These are phyloP conservation scores for Acrocephalus arundinaceus DNA, from an alignment of 2,113 vertebrate genomes.

Conservation along the genomic window DNA sequence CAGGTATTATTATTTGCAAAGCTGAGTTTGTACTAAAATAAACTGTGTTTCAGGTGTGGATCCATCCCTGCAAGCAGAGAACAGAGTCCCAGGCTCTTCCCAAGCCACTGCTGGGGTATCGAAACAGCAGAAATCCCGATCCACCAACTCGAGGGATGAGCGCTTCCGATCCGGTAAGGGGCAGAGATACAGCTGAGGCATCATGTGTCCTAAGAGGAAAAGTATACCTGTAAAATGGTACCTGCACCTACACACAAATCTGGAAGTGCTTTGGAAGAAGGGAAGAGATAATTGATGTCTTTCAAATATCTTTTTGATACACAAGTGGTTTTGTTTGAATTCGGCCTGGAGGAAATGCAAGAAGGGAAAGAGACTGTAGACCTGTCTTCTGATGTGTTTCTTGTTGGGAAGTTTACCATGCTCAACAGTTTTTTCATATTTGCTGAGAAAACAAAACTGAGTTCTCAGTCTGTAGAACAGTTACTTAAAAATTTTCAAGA, in stretches of 20 bases:
- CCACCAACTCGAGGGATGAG: constrained; percentile 87
- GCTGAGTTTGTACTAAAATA: not conserved
- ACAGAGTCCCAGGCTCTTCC: constrained; percentile 77
- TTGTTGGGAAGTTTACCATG: not conserved
- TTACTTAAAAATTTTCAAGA: not conserved
- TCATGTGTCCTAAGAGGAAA: not conserved
- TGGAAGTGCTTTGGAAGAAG: not conserved
- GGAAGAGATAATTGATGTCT: not conserved
- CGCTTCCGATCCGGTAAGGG: constrained; percentile 92
- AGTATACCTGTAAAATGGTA: not conserved
- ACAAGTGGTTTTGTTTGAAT: not conserved
- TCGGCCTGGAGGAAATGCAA: not conserved
- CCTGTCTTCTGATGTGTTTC: not conserved
- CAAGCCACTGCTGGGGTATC: constrained; percentile 67
- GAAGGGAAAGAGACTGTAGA: not conserved
- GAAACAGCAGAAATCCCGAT: constrained; percentile 84
- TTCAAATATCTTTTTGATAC: not conserved
- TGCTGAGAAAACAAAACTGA: not conserved
- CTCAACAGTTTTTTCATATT: not conserved
- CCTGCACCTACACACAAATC: not conserved
- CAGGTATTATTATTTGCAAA: not conserved
- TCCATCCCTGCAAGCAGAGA: constrained; percentile 87
- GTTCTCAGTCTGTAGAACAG: not conserved
- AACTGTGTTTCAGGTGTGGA: constrained; percentile 85
- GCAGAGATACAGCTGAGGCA: not conserved